Conservation (phyloP, 23 tunicate species). For the Aplidium turbinatum region DNA sequence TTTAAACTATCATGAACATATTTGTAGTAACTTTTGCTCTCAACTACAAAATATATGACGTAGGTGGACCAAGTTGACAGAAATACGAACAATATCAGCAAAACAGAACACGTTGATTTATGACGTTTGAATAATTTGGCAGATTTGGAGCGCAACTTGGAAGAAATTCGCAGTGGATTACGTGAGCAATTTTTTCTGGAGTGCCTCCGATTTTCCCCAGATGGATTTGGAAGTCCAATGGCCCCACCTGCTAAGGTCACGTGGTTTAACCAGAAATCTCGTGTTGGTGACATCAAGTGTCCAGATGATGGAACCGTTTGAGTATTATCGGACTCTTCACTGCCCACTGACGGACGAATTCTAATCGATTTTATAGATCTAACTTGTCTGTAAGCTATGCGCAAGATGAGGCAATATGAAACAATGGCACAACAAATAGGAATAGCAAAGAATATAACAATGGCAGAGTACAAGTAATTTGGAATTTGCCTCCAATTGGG, state of each 20-base stretch:
- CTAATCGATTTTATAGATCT: not conserved
- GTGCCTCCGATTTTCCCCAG: not conserved
- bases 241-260: too few species aligned
- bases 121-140: not conserved
- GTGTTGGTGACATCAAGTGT: too few species aligned
- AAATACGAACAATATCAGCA: slow-evolving; percentile 11
- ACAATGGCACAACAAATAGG: slow-evolving; percentile 15
- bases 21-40: not conserved
- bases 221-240: not conserved
- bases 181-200: not conserved
- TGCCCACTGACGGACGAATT: slow-evolving; percentile 5
- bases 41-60: slow-evolving; percentile 18
- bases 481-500: slow-evolving; percentile 29
- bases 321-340: not conserved
- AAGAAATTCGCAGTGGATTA: not conserved
- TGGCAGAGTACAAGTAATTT: slow-evolving; percentile 25
- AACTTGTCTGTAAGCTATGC: slow-evolving; percentile 34
- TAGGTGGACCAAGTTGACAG: slow-evolving; percentile 27
- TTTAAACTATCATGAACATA: not conserved
- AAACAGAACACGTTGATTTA: slow-evolving; percentile 14
- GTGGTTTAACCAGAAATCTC: too few species aligned
- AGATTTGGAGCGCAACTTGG: not conserved
- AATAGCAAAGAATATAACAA: slow-evolving; percentile 2
- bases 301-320: not conserved
- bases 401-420: slow-evolving; percentile 19